A percentile compares a stretch with the other conserved stretches of the same genome.
phyloP scores from a whole-genome alignment of 2,888 invertebrate genomes.

The Monopis laevigella region DNA sequence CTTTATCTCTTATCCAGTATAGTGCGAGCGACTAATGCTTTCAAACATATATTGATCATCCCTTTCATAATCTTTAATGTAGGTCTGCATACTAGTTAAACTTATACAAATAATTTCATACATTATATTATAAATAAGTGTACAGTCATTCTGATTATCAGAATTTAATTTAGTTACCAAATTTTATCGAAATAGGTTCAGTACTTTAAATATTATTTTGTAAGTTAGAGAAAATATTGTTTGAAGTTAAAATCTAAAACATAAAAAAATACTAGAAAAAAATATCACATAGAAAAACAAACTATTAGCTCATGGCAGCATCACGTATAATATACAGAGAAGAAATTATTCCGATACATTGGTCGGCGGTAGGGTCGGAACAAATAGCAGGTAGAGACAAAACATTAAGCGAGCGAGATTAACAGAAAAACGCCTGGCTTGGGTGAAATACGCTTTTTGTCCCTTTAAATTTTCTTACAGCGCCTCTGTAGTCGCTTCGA shows the following conservation, averaged over 20 bases:
- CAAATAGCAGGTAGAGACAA: slow-evolving; percentile 28
- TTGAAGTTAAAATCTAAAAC: neutral
- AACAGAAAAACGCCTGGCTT: slow-evolving; percentile 45
- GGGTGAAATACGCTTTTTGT: slow-evolving; percentile 55
- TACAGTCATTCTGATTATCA: too few species aligned
- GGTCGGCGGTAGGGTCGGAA: slow-evolving; percentile 48
- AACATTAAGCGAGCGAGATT: slow-evolving; percentile 64
- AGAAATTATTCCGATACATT: slow-evolving; percentile 13
- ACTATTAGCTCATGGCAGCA: slow-evolving; percentile 6
- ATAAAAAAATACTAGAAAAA: neutral
- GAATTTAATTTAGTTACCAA: too few species aligned
- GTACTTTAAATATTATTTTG: too few species aligned
- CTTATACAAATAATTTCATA: too few species aligned
- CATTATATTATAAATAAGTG: too few species aligned
- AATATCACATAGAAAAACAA: slow-evolving; percentile 7
- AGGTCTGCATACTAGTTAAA: too few species aligned
- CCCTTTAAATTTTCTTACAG: slow-evolving; percentile 66
- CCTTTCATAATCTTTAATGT: too few species aligned
- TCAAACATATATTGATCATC: too few species aligned
- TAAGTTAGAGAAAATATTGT: neutral
- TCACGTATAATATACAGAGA: neutral
- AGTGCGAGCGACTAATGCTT: too few species aligned
- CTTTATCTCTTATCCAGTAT: too few species aligned
- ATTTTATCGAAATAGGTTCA: too few species aligned
- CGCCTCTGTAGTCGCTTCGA: slow-evolving; percentile 49